Evolutionary conservation across 1,140 invertebrate genomes (phyloP).

Genomic region (Belonocnema kinseyi): DNA sequence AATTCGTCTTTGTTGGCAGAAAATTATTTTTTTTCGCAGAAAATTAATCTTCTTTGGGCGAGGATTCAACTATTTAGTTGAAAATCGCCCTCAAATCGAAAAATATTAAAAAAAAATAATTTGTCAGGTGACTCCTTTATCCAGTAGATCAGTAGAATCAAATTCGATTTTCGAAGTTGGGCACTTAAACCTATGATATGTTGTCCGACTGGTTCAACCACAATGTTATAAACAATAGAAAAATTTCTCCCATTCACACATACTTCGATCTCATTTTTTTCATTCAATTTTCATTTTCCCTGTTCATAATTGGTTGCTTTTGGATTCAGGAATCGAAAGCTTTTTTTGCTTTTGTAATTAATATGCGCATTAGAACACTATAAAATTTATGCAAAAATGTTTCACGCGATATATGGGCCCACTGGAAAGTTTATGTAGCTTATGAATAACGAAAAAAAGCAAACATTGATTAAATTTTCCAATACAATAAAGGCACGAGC

Average conservation of each 20-base stretch:
- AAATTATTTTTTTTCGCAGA: too few relatives aligned
- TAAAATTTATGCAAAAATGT: conserved; percentile 26
- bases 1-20: too few relatives aligned
- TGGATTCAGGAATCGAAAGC: conserved; percentile 5
- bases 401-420: conserved; percentile 16
- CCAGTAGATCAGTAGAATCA: neutral
- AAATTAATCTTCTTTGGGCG: too few relatives aligned
- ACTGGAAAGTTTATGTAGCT: conserved; percentile 11
- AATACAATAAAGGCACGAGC: conserved; percentile 29
- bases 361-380: conserved; percentile 23
- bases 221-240: conserved; percentile 18
- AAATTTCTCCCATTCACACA: neutral
- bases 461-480: conserved; percentile 5
- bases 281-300: conserved; percentile 11
- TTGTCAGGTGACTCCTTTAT: too few relatives aligned
- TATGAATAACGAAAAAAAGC: conserved; percentile 8
- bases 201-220: neutral
- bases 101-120: too few relatives aligned
- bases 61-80: too few relatives aligned
- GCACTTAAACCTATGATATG: neutral
- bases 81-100: too few relatives aligned
- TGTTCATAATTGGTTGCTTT: conserved; percentile 19
- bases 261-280: neutral
- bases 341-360: neutral
- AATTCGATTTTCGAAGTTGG: neutral